Percentiles rank a stretch among this genome's conserved stretches.
Conservation (phyloP, 2,888 invertebrate genomes). For the Xylophagus ater region DNA sequence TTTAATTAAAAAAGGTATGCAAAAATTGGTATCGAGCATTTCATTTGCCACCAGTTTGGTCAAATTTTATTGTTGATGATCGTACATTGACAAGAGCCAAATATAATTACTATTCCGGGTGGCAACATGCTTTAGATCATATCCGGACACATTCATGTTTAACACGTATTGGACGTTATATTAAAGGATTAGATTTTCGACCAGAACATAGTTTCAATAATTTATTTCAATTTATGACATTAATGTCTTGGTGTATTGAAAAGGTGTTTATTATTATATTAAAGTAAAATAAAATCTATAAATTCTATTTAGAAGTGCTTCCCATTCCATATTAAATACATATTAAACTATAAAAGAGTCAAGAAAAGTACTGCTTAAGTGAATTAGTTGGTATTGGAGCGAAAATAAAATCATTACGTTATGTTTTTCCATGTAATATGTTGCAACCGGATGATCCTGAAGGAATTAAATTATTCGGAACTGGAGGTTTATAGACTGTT, state of each 20-base stretch:
- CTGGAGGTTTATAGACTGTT: constrained; percentile 45
- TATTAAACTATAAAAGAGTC: constrained; percentile 16
- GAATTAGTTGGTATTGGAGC: constrained; percentile 43
- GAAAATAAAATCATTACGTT: constrained; percentile 49
- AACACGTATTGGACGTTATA: constrained; percentile 52
- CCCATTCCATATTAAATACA: not conserved
- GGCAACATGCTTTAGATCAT: constrained; percentile 68
- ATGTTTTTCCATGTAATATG: constrained; percentile 67
- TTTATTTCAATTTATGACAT: constrained; percentile 72
- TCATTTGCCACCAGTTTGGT: constrained; percentile 64
- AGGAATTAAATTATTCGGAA: constrained; percentile 58
- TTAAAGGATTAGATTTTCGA: constrained; percentile 55
- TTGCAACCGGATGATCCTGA: constrained; percentile 50
- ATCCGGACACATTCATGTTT: constrained; percentile 60
- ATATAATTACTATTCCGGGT: constrained; percentile 72
- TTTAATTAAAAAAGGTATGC: constrained; percentile 28
- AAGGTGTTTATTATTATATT: constrained; percentile 28
- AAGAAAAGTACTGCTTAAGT: constrained; percentile 21
- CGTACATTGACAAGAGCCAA: constrained; percentile 59
- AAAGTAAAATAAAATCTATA: not conserved
- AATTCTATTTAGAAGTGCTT: not conserved
- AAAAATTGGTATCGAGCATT: constrained; percentile 56
- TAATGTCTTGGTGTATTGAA: constrained; percentile 64
- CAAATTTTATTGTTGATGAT: constrained; percentile 59
- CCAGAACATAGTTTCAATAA: constrained; percentile 71